phyloP scores from a whole-genome alignment of 2,113 vertebrate genomes.

The Laterallus jamaicensis region DNA sequence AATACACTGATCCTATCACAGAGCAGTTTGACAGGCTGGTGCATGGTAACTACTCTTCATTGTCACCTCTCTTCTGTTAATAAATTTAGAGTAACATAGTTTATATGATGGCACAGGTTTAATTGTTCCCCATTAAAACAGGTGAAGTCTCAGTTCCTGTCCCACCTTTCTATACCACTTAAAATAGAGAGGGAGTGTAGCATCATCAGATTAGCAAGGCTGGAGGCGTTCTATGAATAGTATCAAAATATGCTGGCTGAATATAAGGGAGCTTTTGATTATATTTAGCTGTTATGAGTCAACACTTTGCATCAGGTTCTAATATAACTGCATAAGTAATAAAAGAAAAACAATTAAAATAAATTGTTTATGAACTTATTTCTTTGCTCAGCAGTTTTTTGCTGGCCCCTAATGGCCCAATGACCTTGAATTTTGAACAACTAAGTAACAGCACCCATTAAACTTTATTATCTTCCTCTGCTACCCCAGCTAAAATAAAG shows the following conservation, averaged over 20 bases:
- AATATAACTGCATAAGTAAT: neutral
- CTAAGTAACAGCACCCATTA: neutral
- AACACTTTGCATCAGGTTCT: neutral
- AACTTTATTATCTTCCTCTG: neutral
- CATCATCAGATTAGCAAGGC: neutral
- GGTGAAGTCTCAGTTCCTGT: neutral
- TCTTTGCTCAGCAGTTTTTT: conserved; percentile 17
- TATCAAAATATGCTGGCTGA: neutral
- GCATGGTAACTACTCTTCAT: neutral
- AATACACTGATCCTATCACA: neutral
- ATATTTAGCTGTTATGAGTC: neutral
- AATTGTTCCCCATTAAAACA: neutral
- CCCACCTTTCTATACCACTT: neutral
- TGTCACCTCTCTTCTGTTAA: neutral
- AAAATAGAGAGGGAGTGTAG: neutral
- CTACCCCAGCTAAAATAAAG: neutral
- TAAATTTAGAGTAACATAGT: neutral
- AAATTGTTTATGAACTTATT: neutral
- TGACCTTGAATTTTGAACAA: conserved; percentile 38
- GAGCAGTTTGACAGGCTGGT: neutral
- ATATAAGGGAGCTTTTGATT: neutral
- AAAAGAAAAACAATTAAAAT: neutral
- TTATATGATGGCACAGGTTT: neutral
- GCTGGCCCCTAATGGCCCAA: neutral
- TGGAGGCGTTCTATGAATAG: neutral